Conservation (phyloP, 1,140 invertebrate species). For the Leptoteleia sp. region DNA sequence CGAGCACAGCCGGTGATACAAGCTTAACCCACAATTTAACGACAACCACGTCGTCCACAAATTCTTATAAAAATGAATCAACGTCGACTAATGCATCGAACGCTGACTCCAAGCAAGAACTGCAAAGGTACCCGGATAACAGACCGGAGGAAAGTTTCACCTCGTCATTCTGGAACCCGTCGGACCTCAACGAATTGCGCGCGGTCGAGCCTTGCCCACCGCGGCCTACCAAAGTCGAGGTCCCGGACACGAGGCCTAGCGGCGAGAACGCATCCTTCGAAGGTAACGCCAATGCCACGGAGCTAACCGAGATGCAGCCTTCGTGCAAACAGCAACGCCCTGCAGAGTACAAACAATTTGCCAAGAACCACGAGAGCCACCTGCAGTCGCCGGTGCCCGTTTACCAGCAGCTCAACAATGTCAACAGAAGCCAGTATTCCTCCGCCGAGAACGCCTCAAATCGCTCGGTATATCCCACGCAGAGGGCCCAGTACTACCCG, state of each 20-base stretch:
- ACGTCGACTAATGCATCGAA: slow-evolving; percentile 45
- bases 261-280: slow-evolving; percentile 72
- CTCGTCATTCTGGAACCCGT: slow-evolving; percentile 72
- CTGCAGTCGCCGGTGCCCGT: slow-evolving; percentile 75
- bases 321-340: slow-evolving; percentile 75
- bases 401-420: slow-evolving; percentile 75
- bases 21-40: slow-evolving; percentile 76
- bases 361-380: slow-evolving; percentile 72
- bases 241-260: slow-evolving; percentile 76
- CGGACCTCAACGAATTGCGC: slow-evolving; percentile 64
- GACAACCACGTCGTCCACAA: slow-evolving; percentile 79
- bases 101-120: slow-evolving; percentile 57
- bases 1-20: slow-evolving; percentile 80
- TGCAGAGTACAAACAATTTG: slow-evolving; percentile 74
- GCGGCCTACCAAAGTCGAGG: slow-evolving; percentile 76
- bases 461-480: slow-evolving; percentile 69
- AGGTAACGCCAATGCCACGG: slow-evolving; percentile 62
- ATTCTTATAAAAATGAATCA: slow-evolving; percentile 72
- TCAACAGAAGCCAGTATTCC: slow-evolving; percentile 69
- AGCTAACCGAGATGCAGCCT: slow-evolving; percentile 78
- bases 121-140: slow-evolving; percentile 54
- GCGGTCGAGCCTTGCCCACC: slow-evolving; percentile 75
- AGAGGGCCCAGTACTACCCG: slow-evolving; percentile 77
- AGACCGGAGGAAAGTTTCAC: slow-evolving; percentile 55
- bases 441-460: slow-evolving; percentile 69